Base-by-base conservation (phyloP, 2,888 invertebrate species). In the Aphodius sticticus region DNA sequence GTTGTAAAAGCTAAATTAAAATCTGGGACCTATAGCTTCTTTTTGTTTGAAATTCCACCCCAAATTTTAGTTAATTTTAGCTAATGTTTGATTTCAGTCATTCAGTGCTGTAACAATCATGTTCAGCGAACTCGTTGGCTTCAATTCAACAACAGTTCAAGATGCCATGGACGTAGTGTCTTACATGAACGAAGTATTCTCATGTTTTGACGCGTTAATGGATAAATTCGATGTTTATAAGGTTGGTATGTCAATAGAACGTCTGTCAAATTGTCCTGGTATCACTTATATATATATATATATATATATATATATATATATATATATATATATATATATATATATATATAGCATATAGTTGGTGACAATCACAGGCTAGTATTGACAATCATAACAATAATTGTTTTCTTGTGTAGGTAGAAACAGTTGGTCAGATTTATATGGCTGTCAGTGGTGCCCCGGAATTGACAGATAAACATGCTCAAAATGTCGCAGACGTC, bases 391-490 rank as follows among this genome's bases (percentile, higher is more conserved):
- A 26, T 36, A 7, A 70, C 12, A 16, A 26, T 16, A 53, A 14
- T 9, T 26, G 6, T 72, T 53, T 78, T 15, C 26, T 77, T 6
- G 7, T 37, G n/a, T 86, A 96, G 96, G 97, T 97, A 79, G 97
- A 97, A 90, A 97, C 97, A 0, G 96, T 97, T 0, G 97, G 97
- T 12, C 95, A 94, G 87, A 93, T 94, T 76, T 97, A 97, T 88
- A 97, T 97, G 97, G 93, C 96, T 53, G 97, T 96, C 6, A 96
- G 96, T 71, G 97, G 97, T 0, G 95, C 95, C 0, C 97, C 97
- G 0, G 96, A 96, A 86, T 90, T 92, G 72, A 92, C 93, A 71
- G 91, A 93, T 0, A 89, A 92, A n/a, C 97, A 97, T 88, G 95
- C 96, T 0, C 92, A 92, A 81, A 93, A 95, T 82, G 93, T 96